Evolutionary conservation across 2,797 vertebrate species (phyloP), one percentile per base, ranked within the genome.

Genomic region (Hephaestus fuliginosus): DNA sequence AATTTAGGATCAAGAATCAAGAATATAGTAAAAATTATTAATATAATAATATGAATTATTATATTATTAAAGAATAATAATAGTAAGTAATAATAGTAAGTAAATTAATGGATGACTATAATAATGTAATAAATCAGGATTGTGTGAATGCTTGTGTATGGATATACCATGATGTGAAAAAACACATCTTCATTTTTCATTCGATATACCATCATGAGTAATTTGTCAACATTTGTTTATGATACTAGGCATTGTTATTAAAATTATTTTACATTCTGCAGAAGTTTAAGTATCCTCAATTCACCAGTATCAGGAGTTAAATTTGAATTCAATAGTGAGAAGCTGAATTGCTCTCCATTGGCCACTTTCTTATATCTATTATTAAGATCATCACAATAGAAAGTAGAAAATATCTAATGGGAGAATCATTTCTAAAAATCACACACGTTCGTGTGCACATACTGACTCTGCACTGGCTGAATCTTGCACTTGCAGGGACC

Each of bases 101-200:
- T 25, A 25, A 25, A 25, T 25, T 25, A 25, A 25, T 25, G 25
- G 25, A 65, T 13, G 6, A 62, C 41, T 33, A 39, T 8, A 18
- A 7, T 33, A 18, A 28, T 53, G 39, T 20, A 33, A 53, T 70
- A 60, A 18, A 81, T 74, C 28, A 70, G 36, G 22, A 52, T 51
- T 64, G 28, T 67, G 20, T 52, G 6, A 53, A 53, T 20, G 46
- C 14, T 71, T 33, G 13, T 63, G 0, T 58, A 48, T 41, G 17
- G n/a, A 33, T 49, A 28, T 22, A 43, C 17, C 43, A 5, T 46
- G 14, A 48, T 39, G 36, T 30, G 7, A 41, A 63, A 72, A n/a
- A 22, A 60, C n/a, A 33, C 30, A 33, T 33, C 30, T 33, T 3
- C 30, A 33, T 33, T 33, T 33, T 33, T 33, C 30, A 33, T 33